Percentiles rank a stretch among this genome's conserved stretches.
These are phyloP conservation scores for Corythornis cristatus DNA, from an alignment of 2,113 vertebrate species.

Conservation along the genomic window DNA sequence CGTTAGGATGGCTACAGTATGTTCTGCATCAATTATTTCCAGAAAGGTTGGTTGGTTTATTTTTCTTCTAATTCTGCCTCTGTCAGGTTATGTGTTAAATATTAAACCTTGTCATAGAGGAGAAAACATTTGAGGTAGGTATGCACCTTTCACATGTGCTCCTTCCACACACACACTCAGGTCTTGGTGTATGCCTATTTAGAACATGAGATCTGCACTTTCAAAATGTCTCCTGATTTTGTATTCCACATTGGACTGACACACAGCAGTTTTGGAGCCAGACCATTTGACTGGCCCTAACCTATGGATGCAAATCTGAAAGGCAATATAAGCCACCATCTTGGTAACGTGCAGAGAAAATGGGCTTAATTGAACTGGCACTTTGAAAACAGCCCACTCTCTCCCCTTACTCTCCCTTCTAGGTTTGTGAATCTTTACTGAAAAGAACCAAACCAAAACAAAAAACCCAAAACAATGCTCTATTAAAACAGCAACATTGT, in stretches of 20 bases:
- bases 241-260: neutral
- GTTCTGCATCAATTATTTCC: neutral
- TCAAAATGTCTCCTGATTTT: neutral
- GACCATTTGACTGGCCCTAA: neutral
- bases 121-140: neutral
- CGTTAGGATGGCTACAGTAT: neutral
- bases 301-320: neutral
- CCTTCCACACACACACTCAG: neutral
- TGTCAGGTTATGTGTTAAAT: neutral
- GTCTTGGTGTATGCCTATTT: neutral
- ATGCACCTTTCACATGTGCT: neutral
- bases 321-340: neutral
- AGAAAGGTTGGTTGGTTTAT: neutral
- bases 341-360: neutral
- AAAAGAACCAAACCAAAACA: too few relatives aligned
- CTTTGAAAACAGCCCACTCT: neutral
- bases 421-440: neutral
- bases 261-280: neutral
- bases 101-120: neutral
- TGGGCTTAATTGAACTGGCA: neutral
- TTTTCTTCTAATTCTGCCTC: neutral
- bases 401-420: neutral
- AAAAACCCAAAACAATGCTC: neutral
- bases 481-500: neutral
- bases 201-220: neutral